Base-by-base conservation (phyloP, 2,797 vertebrate genomes). In the Acestrorhynchus altus region DNA sequence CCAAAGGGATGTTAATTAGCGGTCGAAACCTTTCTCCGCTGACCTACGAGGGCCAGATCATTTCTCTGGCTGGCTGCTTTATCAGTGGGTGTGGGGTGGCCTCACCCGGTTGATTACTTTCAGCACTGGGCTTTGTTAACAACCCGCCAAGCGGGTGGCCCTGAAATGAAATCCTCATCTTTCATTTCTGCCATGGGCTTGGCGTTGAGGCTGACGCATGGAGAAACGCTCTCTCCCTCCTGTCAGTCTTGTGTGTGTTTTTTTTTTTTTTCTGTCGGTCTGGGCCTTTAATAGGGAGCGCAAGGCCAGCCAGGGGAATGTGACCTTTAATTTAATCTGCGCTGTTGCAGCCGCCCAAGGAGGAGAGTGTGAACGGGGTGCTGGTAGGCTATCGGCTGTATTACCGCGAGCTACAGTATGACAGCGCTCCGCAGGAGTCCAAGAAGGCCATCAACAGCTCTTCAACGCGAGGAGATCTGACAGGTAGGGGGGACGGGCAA, bases 321-420 rank as follows among this genome's bases (percentile, higher is more conserved):
- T 88, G 85, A 88, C 85, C 85, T 86, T 87, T 87, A 18, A 22
- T 63, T 57, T 74, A 71, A 81, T 80, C 73, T 76, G 47, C 39
- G 69, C 8, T 13, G 85, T 90, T 88, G 8, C 92, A 99, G 97
- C 93, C 91, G 2, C 97, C 96, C 0, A 92, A 86, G 60, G 92
- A 91, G 0, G 92, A 95, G 83, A 95, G 92, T 35, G 78, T 96
- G 51, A 98, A 99, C 0, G 97, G 97, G 4, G 91, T 97, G 66
- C 86, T 98, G 73, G 82, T 95, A 84, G 97, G 97, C 0, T 98
- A 96, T 84, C 91, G 96, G 16, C 94, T 99, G 77, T 98, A 98
- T 90, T 99, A 98, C 80, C 91, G 95, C 5, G 96, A 98, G 87
- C 91, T 98, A 84, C 93, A 92, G 49, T 89, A 90, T 0, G 92